Evolutionary conservation across 2,113 vertebrate genomes (phyloP).

Genomic region (Glaucomys volans): DNA sequence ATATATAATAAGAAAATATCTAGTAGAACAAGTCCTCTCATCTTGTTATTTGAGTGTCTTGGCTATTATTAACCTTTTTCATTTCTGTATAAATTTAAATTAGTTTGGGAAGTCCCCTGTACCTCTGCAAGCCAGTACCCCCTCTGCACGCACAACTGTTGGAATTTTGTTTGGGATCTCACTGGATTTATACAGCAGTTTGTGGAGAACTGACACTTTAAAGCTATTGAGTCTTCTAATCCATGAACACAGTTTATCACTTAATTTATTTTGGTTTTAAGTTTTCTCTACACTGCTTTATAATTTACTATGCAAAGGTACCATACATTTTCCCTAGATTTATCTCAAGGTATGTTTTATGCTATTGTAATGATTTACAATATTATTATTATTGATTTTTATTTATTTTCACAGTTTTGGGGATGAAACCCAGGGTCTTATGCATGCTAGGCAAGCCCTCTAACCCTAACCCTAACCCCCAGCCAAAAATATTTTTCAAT

Average conservation of each 20-base stretch:
- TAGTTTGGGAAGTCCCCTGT: not conserved
- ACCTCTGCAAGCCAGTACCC: not conserved
- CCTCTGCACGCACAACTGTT: not conserved
- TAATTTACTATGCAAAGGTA: not conserved
- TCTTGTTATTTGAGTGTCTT: not conserved
- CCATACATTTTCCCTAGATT: not conserved
- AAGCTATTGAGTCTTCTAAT: not conserved
- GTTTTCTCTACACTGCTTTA: slow-evolving; percentile 30
- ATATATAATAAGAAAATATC: slow-evolving; percentile 5
- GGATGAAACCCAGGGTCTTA: not conserved
- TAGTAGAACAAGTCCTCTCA: not conserved
- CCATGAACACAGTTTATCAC: not conserved
- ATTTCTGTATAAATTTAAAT: slow-evolving; percentile 35
- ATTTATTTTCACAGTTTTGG: not conserved
- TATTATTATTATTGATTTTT: not conserved
- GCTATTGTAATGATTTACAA: not conserved
- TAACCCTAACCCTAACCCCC: not conserved
- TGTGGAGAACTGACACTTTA: not conserved
- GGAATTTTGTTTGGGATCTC: not conserved
- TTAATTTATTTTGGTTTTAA: slow-evolving; percentile 29
- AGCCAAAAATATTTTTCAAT: not conserved
- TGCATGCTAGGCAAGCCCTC: not conserved
- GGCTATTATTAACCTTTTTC: not conserved
- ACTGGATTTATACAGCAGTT: not conserved
- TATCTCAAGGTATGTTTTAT: not conserved